A percentile compares a stretch with the other conserved stretches of the same genome.
phyloP scores from a whole-genome alignment of 1,140 invertebrate species.

The Papilio polytes region DNA sequence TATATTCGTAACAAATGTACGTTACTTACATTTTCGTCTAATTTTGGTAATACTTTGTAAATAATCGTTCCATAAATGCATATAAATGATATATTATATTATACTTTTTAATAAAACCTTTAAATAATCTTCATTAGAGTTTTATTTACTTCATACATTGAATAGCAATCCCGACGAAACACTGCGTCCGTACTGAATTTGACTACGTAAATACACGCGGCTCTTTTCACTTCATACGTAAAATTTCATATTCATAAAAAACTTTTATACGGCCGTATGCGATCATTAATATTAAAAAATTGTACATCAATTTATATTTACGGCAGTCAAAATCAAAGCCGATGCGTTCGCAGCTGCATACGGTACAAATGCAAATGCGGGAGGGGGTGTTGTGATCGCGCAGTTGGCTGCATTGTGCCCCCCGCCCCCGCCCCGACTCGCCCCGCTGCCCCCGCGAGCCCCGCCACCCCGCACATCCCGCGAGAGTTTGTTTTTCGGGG shows the following conservation, averaged over 20 bases:
- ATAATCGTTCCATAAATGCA: too few species aligned
- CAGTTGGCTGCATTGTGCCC: constrained; percentile 78
- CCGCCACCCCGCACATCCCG: constrained; percentile 63
- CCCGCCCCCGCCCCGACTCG: constrained; percentile 48
- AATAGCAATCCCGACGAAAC: constrained; percentile 29
- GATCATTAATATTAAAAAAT: constrained; percentile 41
- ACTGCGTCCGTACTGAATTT: constrained; percentile 27
- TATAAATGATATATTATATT: too few species aligned
- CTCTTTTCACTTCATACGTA: constrained; percentile 38
- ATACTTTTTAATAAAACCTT: neutral
- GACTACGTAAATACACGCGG: constrained; percentile 34
- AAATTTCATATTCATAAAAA: constrained; percentile 41
- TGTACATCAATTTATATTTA: constrained; percentile 47
- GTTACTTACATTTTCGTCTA: too few species aligned
- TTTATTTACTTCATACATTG: constrained; percentile 35
- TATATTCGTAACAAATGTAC: too few species aligned
- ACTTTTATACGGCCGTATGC: constrained; percentile 39
- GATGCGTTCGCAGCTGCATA: constrained; percentile 62
- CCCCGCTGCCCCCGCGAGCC: constrained; percentile 49
- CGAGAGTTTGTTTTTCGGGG: constrained; percentile 83
- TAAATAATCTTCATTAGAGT: constrained; percentile 16
- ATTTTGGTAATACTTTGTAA: too few species aligned
- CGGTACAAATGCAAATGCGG: constrained; percentile 69
- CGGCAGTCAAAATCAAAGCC: constrained; percentile 67
- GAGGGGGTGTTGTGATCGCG: constrained; percentile 72